Evolutionary conservation across 2,888 invertebrate species (phyloP), one percentile per base, ranked within the genome.

Genomic region (Stenodera caucasica): DNA sequence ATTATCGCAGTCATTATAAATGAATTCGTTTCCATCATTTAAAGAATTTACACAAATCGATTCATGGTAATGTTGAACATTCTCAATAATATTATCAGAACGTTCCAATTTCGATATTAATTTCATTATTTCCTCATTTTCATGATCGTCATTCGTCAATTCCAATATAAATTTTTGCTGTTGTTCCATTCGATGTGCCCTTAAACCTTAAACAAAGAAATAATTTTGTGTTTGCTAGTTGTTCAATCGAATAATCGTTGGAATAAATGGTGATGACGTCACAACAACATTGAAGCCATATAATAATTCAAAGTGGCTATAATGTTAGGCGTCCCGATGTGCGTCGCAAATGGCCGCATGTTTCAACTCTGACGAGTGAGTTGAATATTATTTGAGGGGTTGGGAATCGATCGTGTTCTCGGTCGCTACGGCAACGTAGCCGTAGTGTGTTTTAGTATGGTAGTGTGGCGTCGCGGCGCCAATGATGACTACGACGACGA

Each of bases 361-460:
- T 45, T 45, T 45, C 45, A 45, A 45, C 45, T 45, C 45, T 45
- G 23, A 45, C 45, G 21, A 33, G 9, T 15, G 45, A 45, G 12
- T 18, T 40, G 21, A 15, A 12, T n/a, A n/a, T n/a, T n/a, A n/a
- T 26, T 26, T 5, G 21, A n/a, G 45, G 12, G 21, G 21, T 40
- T 45, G 45, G 21, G 45, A 57, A 61, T 57, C 49, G 61, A 57
- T 63, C 63, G 63, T 60, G 60, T n/a, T n/a, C 63, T 64, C 65
- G 63, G 67, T 66, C 64, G 68, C 66, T 64, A 64, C 64, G 63
- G 64, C 61, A 64, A 62, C 61, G 63, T 59, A 63, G 63, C 65
- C 67, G 65, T 69, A 67, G 45, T 45, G 21, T 45, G 21, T n/a
- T n/a, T n/a, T n/a, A n/a, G n/a, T n/a, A 26, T 21, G 40, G 45